Conservation (phyloP, 2,888 invertebrate species). For the Isoperla grammatica region DNA sequence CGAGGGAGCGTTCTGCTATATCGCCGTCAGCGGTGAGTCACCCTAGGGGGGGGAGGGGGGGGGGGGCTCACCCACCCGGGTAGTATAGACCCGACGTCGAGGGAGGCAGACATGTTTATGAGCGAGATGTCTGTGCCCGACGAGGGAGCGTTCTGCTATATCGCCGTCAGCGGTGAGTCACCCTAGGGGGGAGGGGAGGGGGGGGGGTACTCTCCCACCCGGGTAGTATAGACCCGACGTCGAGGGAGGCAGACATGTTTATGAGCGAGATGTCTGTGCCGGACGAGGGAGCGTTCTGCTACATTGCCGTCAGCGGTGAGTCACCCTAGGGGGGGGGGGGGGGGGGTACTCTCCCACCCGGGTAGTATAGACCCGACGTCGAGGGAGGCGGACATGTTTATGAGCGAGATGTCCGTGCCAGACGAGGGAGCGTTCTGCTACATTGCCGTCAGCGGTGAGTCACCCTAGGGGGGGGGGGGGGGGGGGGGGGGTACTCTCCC, state of each 20-base stretch:
- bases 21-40: constrained; percentile 50
- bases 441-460: constrained; percentile 49
- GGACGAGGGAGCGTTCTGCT: constrained; percentile 52
- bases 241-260: constrained; percentile 46
- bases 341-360: too few relatives aligned
- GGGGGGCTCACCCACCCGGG: too few relatives aligned
- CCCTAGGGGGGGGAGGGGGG: too few relatives aligned
- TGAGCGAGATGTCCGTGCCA: constrained; percentile 46
- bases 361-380: constrained; percentile 48
- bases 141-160: constrained; percentile 52
- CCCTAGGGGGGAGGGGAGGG: too few relatives aligned
- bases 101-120: constrained; percentile 47
- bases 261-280: constrained; percentile 46
- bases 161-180: constrained; percentile 50
- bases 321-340: too few relatives aligned
- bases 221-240: constrained; percentile 48
- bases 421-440: constrained; percentile 53
- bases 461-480: too few relatives aligned
- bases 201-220: too few relatives aligned
- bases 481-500: too few relatives aligned
- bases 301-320: constrained; percentile 50
- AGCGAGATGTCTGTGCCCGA: constrained; percentile 46
- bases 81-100: constrained; percentile 47
- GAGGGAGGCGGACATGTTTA: constrained; percentile 46
- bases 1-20: constrained; percentile 52